phyloP scores from a whole-genome alignment of 2,888 invertebrate species.

The Sialis lutaria region DNA sequence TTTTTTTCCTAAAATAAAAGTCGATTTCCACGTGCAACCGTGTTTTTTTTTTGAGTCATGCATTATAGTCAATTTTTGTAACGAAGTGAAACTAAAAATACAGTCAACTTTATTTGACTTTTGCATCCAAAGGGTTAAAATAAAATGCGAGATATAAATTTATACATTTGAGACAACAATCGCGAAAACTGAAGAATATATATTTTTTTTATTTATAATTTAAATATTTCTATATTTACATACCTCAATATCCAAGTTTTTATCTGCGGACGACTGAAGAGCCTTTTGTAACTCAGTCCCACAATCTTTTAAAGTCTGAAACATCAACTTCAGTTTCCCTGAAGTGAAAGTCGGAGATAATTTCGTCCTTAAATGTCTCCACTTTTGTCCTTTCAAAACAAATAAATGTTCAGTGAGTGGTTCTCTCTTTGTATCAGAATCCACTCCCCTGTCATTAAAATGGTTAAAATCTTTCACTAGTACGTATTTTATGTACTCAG shows the following conservation, averaged over 20 bases:
- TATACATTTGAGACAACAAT: too few species aligned
- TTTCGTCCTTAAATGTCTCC: slow-evolving; percentile 28
- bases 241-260: slow-evolving; percentile 18
- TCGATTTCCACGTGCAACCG: too few species aligned
- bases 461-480: slow-evolving; percentile 29
- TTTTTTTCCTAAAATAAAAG: too few species aligned
- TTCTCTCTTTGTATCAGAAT: slow-evolving; percentile 23
- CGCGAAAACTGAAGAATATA: too few species aligned
- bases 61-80: too few species aligned
- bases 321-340: slow-evolving; percentile 29
- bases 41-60: too few species aligned
- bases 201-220: too few species aligned
- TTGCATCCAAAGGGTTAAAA: too few species aligned
- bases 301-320: slow-evolving; percentile 22
- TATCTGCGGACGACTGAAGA: not conserved
- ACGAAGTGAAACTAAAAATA: too few species aligned
- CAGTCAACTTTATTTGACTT: too few species aligned
- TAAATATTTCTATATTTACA: too few species aligned
- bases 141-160: too few species aligned
- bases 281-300: not conserved
- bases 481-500: slow-evolving; percentile 27
- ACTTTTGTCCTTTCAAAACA: slow-evolving; percentile 24
- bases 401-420: slow-evolving; percentile 25
- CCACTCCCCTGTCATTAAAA: slow-evolving; percentile 27
- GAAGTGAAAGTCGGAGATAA: slow-evolving; percentile 29